Percentiles rank a stretch among this genome's conserved stretches.
Evolutionary conservation across 2,888 invertebrate genomes (phyloP).

Genomic region (Tetropium fuscum): DNA sequence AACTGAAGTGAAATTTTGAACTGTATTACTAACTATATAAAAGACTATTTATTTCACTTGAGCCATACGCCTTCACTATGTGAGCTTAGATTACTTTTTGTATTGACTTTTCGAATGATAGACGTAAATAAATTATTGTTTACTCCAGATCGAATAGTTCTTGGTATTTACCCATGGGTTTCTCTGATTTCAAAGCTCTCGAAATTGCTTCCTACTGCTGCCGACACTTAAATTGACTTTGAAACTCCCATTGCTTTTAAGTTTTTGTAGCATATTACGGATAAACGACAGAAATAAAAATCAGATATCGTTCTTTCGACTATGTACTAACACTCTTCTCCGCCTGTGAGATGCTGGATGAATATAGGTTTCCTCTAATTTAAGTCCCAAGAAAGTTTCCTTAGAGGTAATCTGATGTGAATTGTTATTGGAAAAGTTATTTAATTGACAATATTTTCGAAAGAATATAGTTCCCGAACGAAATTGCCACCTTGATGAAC

Average conservation of each 20-base stretch:
- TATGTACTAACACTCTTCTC: constrained; percentile 1
- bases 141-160: constrained; percentile 14
- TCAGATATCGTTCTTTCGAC: constrained; percentile 8
- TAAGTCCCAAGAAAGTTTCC: not conserved
- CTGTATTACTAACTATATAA: too few relatives aligned
- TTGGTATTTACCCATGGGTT: constrained; percentile 12
- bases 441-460: too few relatives aligned
- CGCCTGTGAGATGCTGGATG: not conserved
- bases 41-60: not conserved
- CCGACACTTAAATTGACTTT: constrained; percentile 25
- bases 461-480: too few relatives aligned
- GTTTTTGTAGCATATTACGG: constrained; percentile 22
- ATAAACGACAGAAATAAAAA: constrained; percentile 18
- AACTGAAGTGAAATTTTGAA: too few relatives aligned
- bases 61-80: not conserved
- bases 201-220: constrained; percentile 1
- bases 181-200: constrained; percentile 9
- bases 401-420: not conserved
- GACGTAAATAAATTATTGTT: constrained; percentile 12
- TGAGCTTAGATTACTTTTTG: not conserved
- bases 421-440: not conserved
- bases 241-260: constrained; percentile 24
- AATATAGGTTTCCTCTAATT: not conserved
- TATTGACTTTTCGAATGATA: constrained; percentile 4
- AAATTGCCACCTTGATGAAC: too few relatives aligned